Evolutionary conservation across 2,113 vertebrate species (phyloP), one percentile per base, ranked within the genome.

Genomic region (Alethe castanea): DNA sequence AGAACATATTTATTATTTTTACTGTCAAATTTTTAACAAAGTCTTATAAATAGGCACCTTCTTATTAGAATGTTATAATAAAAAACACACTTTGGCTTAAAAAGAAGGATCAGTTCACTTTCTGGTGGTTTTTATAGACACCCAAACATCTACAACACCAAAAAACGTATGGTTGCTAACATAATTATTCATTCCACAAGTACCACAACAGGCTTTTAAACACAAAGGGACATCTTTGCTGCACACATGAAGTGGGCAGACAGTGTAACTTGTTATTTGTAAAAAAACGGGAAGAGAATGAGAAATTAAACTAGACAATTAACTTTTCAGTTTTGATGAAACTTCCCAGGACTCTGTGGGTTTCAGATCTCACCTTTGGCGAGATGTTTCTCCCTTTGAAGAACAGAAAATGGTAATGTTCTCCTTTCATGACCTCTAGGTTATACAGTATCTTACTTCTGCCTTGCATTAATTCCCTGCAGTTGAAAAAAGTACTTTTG

Each of bases 41-140:
- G 48, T 85, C 81, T 84, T 92, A 95, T 77, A 71, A 65, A 90
- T 42, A 60, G 44, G 17, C 7, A 4, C 29, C 17, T 64, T 85
- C 29, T 77, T 73, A 77, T 53, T 80, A 85, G 87, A 93, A 74
- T n/a, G 19, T 71, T 72, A 69, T 24, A 83, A 19, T 11, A 91
- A 76, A 26, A 85, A 88, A 88, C 29, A 89, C 52, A 48, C 24
- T 94, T 76, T 59, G 36, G 66, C 48, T 95, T 92, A 92, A 96
- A 96, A 96, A 97, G 70, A 69, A 26, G 5, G 9, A 95, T 88
- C 71, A 72, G 45, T 94, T 97, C 76, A 38, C 86, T 87, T 91
- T 50, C 20, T 24, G n/a, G 60, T 70, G 79, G 1, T 12, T 94
- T 96, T 84, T 72, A 42, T 23, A 72, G 70, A 88, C 78, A 91